Evolutionary conservation across 2,888 invertebrate genomes (phyloP), one percentile per base, ranked within the genome.

Genomic region (Stegana nigrithorax): DNA sequence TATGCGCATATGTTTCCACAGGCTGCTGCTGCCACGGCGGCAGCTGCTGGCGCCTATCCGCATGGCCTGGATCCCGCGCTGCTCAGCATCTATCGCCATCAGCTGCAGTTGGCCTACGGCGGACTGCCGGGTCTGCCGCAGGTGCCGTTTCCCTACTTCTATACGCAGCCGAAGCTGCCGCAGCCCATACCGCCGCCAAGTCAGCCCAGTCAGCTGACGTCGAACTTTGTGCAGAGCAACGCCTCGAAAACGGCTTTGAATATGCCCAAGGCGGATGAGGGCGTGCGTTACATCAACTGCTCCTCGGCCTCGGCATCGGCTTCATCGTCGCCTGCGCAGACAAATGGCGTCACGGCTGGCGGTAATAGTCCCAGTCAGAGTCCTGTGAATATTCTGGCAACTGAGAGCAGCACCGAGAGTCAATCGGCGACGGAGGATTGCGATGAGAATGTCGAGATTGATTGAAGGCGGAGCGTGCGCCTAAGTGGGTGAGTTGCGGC

Each of bases 381-480:
- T 25, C 51, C 36, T 66, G 51, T 58, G 59, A 19, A 62, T 55
- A 45, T 67, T 67, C n/a, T n/a, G n/a, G n/a, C n/a, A 10, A 51
- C 50, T 12, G 78, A 74, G 25, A 83, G 79, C 59, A 78, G 72
- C 8, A 70, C 72, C 1, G 81, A 83, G 29, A 78, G 75, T 26
- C 79, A 79, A 17, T 80, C 80, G 3, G 74, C 70, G 10, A 64
- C 71, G 0, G 85, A 84, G 62, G 85, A 85, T 36, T 80, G 83
- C 47, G 86, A 86, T 39, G 86, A 86, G 75, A 86, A 86, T 75
- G 85, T 86, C 39, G 86, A 86, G 78, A 86, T 86, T 62, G 86
- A 86, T 74, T 86, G 71, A 72, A 61, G 25, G 39, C 10, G 6
- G 8, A 12, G 6, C 8, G 17, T n/a, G 26, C 1, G 25, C n/a